Percentiles rank a stretch among this genome's conserved stretches.
Evolutionary conservation across 2,797 vertebrate genomes (phyloP).

Genomic region (Pseudomugil tenellus): DNA sequence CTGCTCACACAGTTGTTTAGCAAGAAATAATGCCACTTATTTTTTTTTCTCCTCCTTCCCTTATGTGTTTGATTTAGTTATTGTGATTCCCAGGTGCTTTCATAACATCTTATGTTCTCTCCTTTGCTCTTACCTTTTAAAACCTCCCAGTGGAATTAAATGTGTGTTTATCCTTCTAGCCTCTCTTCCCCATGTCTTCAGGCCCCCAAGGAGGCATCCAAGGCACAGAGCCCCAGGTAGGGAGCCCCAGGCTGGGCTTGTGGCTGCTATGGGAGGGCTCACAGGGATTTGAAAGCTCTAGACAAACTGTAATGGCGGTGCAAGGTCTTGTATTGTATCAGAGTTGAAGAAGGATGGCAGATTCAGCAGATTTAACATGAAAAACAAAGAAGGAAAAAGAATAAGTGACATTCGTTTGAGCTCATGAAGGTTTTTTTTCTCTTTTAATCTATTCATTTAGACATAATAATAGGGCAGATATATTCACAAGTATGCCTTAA

Average conservation of each 20-base stretch:
- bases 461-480: too few species aligned
- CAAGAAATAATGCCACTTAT: constrained; percentile 23
- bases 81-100: constrained; percentile 53
- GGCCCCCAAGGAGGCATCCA: constrained; percentile 65
- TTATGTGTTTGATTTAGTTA: constrained; percentile 33
- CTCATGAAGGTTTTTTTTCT: background rate
- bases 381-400: constrained; percentile 1
- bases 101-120: constrained; percentile 41
- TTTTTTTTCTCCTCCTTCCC: constrained; percentile 15
- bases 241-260: constrained; percentile 66
- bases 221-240: constrained; percentile 68
- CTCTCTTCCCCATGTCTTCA: constrained; percentile 41
- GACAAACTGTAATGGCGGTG: constrained; percentile 53
- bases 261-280: constrained; percentile 62
- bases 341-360: constrained; percentile 15
- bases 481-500: constrained; percentile 6
- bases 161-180: constrained; percentile 65
- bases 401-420: constrained; percentile 21
- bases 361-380: constrained; percentile 11
- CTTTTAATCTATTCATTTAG: constrained; percentile 11
- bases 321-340: constrained; percentile 38
- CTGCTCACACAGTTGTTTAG: constrained; percentile 15
- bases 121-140: constrained; percentile 53
- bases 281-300: constrained; percentile 66
- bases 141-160: constrained; percentile 70